Percentiles rank a stretch among this genome's conserved stretches.
Evolutionary conservation across 2,888 invertebrate genomes (phyloP).

Genomic region (Volucella inanis): DNA sequence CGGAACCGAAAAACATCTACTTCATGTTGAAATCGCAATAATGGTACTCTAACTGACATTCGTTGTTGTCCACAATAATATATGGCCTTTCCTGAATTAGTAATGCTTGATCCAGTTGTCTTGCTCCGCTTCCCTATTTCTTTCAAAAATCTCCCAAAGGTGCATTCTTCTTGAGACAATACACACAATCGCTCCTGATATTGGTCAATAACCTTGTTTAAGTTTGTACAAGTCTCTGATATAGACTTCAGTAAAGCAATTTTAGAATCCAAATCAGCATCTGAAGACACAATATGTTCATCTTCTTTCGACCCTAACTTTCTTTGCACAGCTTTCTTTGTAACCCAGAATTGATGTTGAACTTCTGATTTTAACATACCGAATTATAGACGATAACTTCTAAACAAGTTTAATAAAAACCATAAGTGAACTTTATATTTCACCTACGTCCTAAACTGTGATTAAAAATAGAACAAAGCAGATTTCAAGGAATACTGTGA

Average conservation of each 20-base stretch:
- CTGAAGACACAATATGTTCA: conserved; percentile 97
- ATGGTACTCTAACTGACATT: conserved; percentile 92
- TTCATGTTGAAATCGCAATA: conserved; percentile 95
- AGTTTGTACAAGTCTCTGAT: conserved; percentile 93
- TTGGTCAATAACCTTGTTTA: conserved; percentile 94
- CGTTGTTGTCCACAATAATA: conserved; percentile 96
- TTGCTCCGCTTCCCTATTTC: conserved; percentile 94
- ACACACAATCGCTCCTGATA: conserved; percentile 96
- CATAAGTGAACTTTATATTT: too few species aligned
- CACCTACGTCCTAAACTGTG: too few species aligned
- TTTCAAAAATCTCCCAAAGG: conserved; percentile 96
- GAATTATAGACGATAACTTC: background rate
- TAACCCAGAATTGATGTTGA: conserved; percentile 99
- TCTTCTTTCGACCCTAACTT: conserved; percentile 98
- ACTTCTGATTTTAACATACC: conserved; percentile 85
- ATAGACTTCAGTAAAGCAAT: conserved; percentile 91
- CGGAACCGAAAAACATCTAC: conserved; percentile 98
- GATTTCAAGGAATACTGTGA: too few species aligned
- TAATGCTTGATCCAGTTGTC: conserved; percentile 94
- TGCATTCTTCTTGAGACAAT: conserved; percentile 97
- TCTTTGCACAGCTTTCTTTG: conserved; percentile 96
- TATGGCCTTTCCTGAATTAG: conserved; percentile 92
- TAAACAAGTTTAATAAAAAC: too few species aligned
- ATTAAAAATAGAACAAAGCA: too few species aligned
- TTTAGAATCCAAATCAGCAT: conserved; percentile 98